Evolutionary conservation across 2,797 vertebrate species (phyloP), one percentile per base, ranked within the genome.

Genomic region (Enteromius radiatus): DNA sequence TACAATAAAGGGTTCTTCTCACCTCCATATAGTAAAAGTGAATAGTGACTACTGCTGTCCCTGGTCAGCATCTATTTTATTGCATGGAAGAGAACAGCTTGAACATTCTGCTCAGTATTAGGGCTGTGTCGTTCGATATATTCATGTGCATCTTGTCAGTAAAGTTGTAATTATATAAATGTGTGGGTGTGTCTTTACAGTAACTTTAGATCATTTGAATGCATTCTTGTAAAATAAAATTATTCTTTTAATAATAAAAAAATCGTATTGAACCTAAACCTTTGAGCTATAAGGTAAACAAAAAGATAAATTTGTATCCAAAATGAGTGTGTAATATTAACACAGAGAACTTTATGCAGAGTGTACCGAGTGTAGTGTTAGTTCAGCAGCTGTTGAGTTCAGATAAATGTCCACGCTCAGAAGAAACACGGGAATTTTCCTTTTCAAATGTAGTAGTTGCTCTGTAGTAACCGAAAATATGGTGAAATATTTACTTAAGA

Each of bases 371-470:
- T 49, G 21, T 52, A 28, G 14, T 64, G 69, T 74, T 74, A 2
- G 33, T 43, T 71, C 14, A 36, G 47, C 64, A 69, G 59, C 31
- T 73, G 79, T 61, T 47, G 54, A n/a, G 14, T 81, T 81, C 28
- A 61, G 56, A 23, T 64, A 73, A 73, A 47, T 74, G 31, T 63
- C 17, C 80, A 52, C 71, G 4, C 70, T 81, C 59, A 17, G 70
- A 43, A 54, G 19, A 41, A 64, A 52, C 31, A 23, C 74, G 79
- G 69, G 54, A 81, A 73, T 75, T 54, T 54, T 74, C 54, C 70
- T 52, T 17, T 26, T 69, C 15, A 36, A 75, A 65, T 52, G 47
- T 65, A 75, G 38, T 31, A 65, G 21, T 36, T 81, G 12, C 31
- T 74, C 23, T n/a, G 36, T 33, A 26, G 26, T 54, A 7, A 5